These are phyloP conservation scores for Ammodytes dubius DNA, from an alignment of 2,113 vertebrate species.

Conservation along the genomic window DNA sequence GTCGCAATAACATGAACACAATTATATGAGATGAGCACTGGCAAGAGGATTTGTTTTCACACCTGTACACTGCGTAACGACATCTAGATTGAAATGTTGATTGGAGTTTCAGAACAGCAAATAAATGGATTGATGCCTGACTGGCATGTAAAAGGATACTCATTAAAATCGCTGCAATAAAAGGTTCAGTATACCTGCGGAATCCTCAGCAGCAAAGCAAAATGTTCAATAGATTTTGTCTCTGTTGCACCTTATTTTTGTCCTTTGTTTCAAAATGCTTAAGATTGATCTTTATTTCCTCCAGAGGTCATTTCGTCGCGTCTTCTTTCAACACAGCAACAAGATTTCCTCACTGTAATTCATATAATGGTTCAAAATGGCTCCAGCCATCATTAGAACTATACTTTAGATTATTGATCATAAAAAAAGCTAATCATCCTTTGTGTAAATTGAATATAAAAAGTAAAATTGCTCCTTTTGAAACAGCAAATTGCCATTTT, in stretches of 20 bases:
- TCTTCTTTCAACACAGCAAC: background rate
- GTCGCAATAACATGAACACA: slow-evolving; percentile 55
- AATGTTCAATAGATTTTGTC: background rate
- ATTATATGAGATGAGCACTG: slow-evolving; percentile 23
- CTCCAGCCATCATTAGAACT: slow-evolving; percentile 2
- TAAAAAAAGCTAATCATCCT: background rate
- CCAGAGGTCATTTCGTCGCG: background rate
- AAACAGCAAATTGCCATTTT: background rate
- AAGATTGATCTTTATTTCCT: background rate
- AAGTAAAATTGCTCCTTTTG: background rate
- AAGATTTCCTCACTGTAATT: background rate
- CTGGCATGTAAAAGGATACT: slow-evolving; percentile 32
- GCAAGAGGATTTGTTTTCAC: slow-evolving; percentile 52
- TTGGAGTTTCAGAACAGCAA: slow-evolving; percentile 53
- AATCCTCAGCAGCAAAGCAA: background rate
- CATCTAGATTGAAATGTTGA: slow-evolving; percentile 61
- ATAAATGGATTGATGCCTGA: slow-evolving; percentile 35
- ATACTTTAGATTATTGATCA: background rate
- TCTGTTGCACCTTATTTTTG: background rate
- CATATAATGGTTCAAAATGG: background rate
- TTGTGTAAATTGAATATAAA: background rate
- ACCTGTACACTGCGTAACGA: slow-evolving; percentile 43
- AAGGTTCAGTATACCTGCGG: background rate
- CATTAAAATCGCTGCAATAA: background rate
- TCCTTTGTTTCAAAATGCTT: background rate